These are phyloP conservation scores for Pentalonia nigronervosa DNA, from an alignment of 1,140 invertebrate species.

Conservation along the genomic window DNA sequence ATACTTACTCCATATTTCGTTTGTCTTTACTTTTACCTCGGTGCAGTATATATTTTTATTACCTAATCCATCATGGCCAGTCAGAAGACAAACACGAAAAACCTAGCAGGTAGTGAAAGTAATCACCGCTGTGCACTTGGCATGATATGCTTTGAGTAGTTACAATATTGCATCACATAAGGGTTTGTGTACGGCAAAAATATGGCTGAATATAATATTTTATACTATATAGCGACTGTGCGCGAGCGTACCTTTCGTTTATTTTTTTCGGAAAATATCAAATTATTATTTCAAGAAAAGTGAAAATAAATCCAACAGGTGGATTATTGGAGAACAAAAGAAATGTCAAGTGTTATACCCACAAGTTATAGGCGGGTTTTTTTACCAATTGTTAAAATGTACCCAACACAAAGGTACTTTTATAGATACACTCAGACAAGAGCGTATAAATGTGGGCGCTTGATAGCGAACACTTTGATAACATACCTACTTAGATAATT, in stretches of 20 bases:
- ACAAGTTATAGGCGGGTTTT: background rate
- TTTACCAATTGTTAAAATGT: background rate
- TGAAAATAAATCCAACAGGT: background rate
- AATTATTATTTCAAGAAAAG: background rate
- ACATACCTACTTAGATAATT: slow-evolving; percentile 7
- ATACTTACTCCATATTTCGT: background rate
- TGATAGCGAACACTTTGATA: background rate
- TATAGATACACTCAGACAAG: background rate
- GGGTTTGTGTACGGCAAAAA: background rate
- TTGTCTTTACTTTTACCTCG: background rate
- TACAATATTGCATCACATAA: slow-evolving; percentile 9
- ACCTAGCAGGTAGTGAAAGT: background rate
- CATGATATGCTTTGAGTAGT: slow-evolving; percentile 22
- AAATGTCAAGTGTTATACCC: slow-evolving; percentile 5
- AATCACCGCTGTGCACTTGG: slow-evolving; percentile 15
- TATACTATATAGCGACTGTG: background rate
- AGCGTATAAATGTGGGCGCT: background rate
- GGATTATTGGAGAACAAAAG: background rate
- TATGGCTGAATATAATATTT: background rate
- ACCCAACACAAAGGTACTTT: background rate
- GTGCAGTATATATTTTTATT: background rate
- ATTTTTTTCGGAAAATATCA: background rate
- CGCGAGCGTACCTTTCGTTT: background rate
- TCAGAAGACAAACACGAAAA: slow-evolving; percentile 22
- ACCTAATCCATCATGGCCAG: background rate